A percentile compares a stretch with the other conserved stretches of the same genome.
These are phyloP conservation scores for Rhynchomys soricoides DNA, from an alignment of 2,113 vertebrate species.

Conservation along the genomic window DNA sequence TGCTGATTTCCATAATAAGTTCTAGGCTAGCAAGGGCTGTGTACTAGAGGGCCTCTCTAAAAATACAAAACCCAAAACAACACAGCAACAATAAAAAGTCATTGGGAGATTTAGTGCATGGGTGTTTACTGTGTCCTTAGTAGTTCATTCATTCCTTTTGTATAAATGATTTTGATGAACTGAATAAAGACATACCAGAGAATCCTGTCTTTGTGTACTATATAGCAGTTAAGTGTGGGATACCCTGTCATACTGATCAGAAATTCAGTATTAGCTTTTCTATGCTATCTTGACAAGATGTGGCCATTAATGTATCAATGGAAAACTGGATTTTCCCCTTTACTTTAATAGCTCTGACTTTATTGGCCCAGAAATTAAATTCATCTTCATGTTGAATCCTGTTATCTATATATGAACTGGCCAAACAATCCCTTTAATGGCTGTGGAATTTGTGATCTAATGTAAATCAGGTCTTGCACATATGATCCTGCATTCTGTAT, in stretches of 20 bases:
- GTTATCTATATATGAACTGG: neutral
- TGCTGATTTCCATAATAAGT: too few species aligned
- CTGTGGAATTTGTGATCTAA: neutral
- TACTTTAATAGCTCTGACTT: neutral
- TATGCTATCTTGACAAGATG: neutral
- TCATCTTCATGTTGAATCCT: neutral
- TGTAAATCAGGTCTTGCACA: neutral
- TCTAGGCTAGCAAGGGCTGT: neutral
- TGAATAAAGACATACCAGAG: neutral
- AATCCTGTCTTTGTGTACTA: neutral
- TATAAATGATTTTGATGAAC: neutral
- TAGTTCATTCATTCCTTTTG: neutral
- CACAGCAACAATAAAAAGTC: neutral
- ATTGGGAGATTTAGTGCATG: neutral
- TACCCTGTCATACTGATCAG: neutral
- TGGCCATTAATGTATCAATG: neutral
- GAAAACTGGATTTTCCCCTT: neutral
- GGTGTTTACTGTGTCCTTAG: neutral
- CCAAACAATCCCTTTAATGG: neutral
- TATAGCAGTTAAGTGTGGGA: neutral
- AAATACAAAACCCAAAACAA: neutral
- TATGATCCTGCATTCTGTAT: neutral
- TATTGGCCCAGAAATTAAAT: neutral
- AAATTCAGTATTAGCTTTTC: neutral
- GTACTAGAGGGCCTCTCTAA: neutral